Base-by-base conservation (phyloP, 2,797 vertebrate species). In the Apogon talboti region DNA sequence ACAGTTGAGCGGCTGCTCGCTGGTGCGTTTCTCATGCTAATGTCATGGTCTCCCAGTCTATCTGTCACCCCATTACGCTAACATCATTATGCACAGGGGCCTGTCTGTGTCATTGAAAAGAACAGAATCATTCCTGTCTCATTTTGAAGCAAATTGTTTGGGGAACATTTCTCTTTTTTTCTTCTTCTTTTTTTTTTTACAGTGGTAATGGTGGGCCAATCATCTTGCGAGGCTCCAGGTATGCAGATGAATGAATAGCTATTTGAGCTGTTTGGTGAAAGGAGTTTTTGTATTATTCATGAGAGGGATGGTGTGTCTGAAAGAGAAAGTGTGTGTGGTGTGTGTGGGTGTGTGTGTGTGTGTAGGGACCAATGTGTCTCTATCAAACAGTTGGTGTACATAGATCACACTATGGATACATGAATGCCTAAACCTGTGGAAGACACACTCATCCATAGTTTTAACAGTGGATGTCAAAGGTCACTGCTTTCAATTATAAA, bases 81-180 rank as follows among this genome's bases (percentile, higher is more conserved):
- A 93, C 92, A 92, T 92, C 92, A 93, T 94, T 93, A 94, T 94
- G 92, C 92, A 92, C 89, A 81, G 83, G 78, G 85, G 85, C 90
- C 87, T 90, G 89, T 91, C 91, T 90, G 77, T 55, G 82, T 62
- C 68, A 69, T 72, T 89, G 89, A 93, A 91, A 84, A 92, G 90
- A 93, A 93, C 91, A 90, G 84, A 93, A 94, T 93, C 90, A 92
- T 92, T 93, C 92, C 91, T 92, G 88, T 91, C 85, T 90, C 90
- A 88, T 92, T 93, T 92, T 93, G 87, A 93, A 89, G 92, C 87
- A 93, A 93, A 93, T 94, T 93, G 93, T 94, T 93, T 91, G 84
- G 90, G 87, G 92, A 93, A 91, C 90, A 89, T 93, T 92, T 93
- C 82, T 76, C 54, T 88, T 28, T 74, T 35, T 64, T 11, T 42